These are phyloP conservation scores for Adineta ricciae DNA, from an alignment of 2,888 invertebrate species.

Conservation along the genomic window DNA sequence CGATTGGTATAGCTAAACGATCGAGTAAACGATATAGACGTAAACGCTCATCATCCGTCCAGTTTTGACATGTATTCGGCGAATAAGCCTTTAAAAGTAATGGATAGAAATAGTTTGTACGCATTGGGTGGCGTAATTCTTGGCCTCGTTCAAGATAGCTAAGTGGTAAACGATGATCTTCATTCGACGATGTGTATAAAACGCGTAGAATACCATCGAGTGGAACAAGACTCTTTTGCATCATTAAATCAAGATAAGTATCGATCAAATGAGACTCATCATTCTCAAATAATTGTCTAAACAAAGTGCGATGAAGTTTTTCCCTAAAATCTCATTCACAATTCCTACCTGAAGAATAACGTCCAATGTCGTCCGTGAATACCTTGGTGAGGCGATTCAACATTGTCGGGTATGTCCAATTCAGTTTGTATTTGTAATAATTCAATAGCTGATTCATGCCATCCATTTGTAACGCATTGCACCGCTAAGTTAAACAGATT, in stretches of 20 bases:
- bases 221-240: background rate
- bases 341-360: background rate
- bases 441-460: slow-evolving; percentile 14
- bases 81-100: background rate
- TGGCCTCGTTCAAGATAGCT: background rate
- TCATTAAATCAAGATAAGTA: background rate
- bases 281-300: background rate
- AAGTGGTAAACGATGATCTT: background rate
- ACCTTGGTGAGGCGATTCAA: background rate
- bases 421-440: background rate
- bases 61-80: background rate
- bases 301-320: background rate
- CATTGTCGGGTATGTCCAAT: background rate
- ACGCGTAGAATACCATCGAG: background rate
- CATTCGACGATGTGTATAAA: background rate
- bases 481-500: slow-evolving; percentile 8
- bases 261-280: background rate
- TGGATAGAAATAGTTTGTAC: slow-evolving; percentile 18
- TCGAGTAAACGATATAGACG: background rate
- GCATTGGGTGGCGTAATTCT: slow-evolving; percentile 11
- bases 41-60: background rate
- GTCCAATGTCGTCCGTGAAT: background rate
- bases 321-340: too few relatives aligned
- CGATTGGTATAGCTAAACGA: slow-evolving; percentile 1
- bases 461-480: background rate